Conservation (phyloP, 2,888 invertebrate species). For the Ornithoptera alexandrae region DNA sequence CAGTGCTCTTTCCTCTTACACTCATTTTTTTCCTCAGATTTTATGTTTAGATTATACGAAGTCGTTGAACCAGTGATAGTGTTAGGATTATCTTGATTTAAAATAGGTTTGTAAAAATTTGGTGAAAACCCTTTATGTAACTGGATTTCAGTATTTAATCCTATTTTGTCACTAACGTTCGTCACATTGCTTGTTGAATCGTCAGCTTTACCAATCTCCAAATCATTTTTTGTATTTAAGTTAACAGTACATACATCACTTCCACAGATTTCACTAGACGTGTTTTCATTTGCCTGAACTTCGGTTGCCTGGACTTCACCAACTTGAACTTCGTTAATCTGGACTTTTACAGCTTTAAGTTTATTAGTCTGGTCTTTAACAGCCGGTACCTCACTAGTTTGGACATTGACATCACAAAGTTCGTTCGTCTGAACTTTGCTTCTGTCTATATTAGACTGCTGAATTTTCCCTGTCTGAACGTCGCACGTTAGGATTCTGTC, state of each 20-base stretch:
- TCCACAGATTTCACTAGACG: not conserved
- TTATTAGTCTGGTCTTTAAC: no score
- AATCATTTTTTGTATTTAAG: no score
- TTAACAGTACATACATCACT: not conserved
- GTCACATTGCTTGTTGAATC: not conserved
- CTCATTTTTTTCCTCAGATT: slow-evolving; percentile 14
- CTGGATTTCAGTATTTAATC: not conserved
- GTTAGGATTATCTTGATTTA: slow-evolving; percentile 31
- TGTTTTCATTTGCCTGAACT: not conserved
- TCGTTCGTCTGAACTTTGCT: no score
- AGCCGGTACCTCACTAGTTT: no score
- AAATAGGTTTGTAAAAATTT: slow-evolving; percentile 60
- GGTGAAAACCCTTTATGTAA: slow-evolving; percentile 41
- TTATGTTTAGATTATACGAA: not conserved
- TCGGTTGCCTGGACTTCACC: not conserved
- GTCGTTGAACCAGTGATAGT: not conserved
- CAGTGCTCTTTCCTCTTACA: slow-evolving; percentile 23
- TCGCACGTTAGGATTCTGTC: no score
- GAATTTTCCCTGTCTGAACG: no score
- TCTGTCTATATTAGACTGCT: no score
- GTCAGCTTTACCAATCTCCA: not conserved
- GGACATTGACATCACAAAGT: no score
- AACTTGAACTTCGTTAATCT: not conserved
- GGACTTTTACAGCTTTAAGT: no score
- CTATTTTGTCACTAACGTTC: not conserved